A percentile compares a stretch with the other conserved stretches of the same genome.
phyloP scores from a whole-genome alignment of 2,888 invertebrate species.

The Gibbula magus region DNA sequence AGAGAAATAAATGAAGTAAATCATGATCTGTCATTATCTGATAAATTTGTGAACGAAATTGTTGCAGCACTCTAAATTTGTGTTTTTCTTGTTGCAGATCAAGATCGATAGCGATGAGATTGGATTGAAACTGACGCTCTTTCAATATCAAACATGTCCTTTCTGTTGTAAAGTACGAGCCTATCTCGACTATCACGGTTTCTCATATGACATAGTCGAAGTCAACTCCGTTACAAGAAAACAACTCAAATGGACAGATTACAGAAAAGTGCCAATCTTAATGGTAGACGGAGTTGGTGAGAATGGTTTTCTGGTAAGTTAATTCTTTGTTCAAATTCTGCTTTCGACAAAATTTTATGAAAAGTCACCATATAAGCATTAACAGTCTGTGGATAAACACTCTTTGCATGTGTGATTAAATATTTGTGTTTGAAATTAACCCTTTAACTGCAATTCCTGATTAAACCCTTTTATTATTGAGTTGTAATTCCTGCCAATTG shows the following conservation, averaged over 20 bases:
- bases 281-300: conserved; percentile 80
- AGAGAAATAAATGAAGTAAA: neutral
- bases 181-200: conserved; percentile 89
- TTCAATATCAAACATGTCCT: conserved; percentile 98
- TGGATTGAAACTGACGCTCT: conserved; percentile 85
- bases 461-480: no score
- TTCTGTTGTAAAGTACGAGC: conserved; percentile 90
- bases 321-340: neutral
- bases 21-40: neutral
- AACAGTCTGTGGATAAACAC: no score
- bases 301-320: conserved; percentile 74
- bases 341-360: no score
- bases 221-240: conserved; percentile 95
- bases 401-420: no score
- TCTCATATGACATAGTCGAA: conserved; percentile 96
- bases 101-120: conserved; percentile 51
- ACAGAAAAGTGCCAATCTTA: conserved; percentile 95
- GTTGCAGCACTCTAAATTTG: no score
- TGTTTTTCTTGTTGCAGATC: conserved; percentile 45
- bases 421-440: no score
- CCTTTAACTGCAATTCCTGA: no score
- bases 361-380: no score
- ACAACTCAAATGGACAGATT: conserved; percentile 93
- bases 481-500: no score
- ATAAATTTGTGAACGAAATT: neutral